These are phyloP conservation scores for Idaea dimidiata DNA, from an alignment of 2,888 invertebrate species.

Conservation along the genomic window DNA sequence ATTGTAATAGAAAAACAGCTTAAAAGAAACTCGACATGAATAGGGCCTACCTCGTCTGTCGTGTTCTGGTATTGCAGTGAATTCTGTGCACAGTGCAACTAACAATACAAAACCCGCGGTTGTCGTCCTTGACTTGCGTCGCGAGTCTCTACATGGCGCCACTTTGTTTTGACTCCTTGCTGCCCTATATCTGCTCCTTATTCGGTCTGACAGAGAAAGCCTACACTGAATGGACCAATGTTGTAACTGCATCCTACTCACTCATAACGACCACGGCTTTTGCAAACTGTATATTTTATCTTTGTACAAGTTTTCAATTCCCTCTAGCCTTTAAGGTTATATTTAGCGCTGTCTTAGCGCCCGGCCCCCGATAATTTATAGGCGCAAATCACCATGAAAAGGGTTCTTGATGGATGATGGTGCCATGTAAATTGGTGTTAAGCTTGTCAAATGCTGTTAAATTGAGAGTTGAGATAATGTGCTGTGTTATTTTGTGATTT, in stretches of 20 bases:
- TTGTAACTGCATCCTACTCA: slow-evolving; percentile 40
- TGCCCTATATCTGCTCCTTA: slow-evolving; percentile 43
- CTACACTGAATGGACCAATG: slow-evolving; percentile 22
- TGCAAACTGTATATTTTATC: slow-evolving; percentile 26
- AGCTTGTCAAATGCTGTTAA: slow-evolving; percentile 24
- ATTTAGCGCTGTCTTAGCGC: slow-evolving; percentile 46
- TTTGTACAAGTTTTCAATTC: slow-evolving; percentile 26
- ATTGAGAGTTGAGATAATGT: slow-evolving; percentile 9
- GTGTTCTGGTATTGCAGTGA: slow-evolving; percentile 28
- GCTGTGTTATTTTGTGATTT: slow-evolving; percentile 16
- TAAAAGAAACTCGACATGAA: slow-evolving; percentile 5
- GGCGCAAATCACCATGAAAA: slow-evolving; percentile 49
- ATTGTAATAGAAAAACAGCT: not conserved
- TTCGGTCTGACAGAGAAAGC: slow-evolving; percentile 37
- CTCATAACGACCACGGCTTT: slow-evolving; percentile 32
- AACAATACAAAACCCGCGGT: slow-evolving; percentile 38
- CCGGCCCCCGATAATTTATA: slow-evolving; percentile 46
- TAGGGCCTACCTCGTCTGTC: slow-evolving; percentile 21
- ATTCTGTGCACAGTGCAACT: slow-evolving; percentile 36
- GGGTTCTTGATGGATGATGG: slow-evolving; percentile 42
- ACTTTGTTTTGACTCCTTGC: slow-evolving; percentile 27
- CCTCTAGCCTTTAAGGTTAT: slow-evolving; percentile 35
- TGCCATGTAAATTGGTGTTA: slow-evolving; percentile 31
- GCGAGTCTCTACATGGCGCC: slow-evolving; percentile 56
- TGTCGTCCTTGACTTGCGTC: slow-evolving; percentile 62